Evolutionary conservation across 2,888 invertebrate genomes (phyloP).

Genomic region (Mesorhabditis sp.): DNA sequence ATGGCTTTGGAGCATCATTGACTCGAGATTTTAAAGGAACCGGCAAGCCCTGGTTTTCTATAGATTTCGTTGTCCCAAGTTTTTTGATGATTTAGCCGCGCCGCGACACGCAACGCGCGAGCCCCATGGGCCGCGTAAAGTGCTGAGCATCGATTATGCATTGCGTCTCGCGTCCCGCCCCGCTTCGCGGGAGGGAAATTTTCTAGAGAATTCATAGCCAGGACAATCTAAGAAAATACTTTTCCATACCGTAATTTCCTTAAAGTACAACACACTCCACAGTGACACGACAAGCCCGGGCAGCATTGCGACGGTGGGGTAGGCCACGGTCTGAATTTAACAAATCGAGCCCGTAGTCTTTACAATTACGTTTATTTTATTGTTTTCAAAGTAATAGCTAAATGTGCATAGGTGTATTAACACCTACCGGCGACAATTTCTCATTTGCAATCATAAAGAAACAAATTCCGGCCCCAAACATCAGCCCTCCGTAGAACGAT

Average conservation of each 20-base stretch:
- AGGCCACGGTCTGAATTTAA: conserved; percentile 59
- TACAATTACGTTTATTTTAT: not conserved
- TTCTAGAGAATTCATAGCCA: too few relatives aligned
- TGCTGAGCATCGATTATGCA: too few relatives aligned
- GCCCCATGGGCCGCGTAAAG: too few relatives aligned
- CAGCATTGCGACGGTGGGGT: conserved; percentile 61
- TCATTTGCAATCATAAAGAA: conserved; percentile 62
- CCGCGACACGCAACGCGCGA: too few relatives aligned
- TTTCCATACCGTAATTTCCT: conserved; percentile 59
- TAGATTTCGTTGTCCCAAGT: too few relatives aligned
- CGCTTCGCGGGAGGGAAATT: too few relatives aligned
- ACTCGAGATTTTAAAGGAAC: too few relatives aligned
- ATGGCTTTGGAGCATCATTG: too few relatives aligned
- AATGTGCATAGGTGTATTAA: not conserved
- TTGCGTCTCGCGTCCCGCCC: too few relatives aligned
- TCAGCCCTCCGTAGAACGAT: conserved; percentile 59
- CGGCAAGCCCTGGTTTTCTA: too few relatives aligned
- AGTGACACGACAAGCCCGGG: conserved; percentile 60
- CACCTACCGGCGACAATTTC: conserved; percentile 53
- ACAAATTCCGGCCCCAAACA: conserved; percentile 60
- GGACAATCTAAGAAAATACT: too few relatives aligned
- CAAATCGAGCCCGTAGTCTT: not conserved
- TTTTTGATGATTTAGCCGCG: too few relatives aligned
- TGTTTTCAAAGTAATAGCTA: not conserved
- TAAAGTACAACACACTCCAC: conserved; percentile 61